These are phyloP conservation scores for Drosophila punjabiensis DNA, from an alignment of 1,140 invertebrate genomes.

Conservation along the genomic window DNA sequence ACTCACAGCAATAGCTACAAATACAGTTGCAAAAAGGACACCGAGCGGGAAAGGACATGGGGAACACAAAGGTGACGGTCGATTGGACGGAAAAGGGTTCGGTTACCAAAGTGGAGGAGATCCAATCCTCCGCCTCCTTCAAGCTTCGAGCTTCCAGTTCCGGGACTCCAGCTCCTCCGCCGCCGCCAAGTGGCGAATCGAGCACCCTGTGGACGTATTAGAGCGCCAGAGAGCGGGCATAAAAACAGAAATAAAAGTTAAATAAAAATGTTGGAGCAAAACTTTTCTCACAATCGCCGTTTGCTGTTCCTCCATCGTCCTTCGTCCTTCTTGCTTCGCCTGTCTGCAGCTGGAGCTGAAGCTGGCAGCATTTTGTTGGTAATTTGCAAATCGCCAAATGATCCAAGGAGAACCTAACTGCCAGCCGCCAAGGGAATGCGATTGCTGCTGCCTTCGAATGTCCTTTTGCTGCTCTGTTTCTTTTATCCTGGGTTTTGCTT, in stretches of 20 bases:
- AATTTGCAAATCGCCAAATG: constrained; percentile 69
- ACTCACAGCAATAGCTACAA: no score
- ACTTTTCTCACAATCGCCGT: constrained; percentile 58
- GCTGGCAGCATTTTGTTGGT: constrained; percentile 52
- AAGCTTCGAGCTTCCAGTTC: constrained; percentile 9
- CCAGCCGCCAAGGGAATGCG: constrained; percentile 38
- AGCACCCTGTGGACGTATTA: constrained; percentile 71
- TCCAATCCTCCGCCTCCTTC: not conserved
- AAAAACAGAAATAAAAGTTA: constrained; percentile 76
- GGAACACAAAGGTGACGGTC: constrained; percentile 41
- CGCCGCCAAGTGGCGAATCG: constrained; percentile 42
- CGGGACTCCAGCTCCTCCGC: not conserved
- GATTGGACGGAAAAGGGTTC: constrained; percentile 48
- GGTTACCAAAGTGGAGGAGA: constrained; percentile 34
- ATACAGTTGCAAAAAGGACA: constrained; percentile 18
- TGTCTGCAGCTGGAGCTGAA: constrained; percentile 8
- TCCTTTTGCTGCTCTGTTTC: constrained; percentile 31
- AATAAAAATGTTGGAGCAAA: constrained; percentile 71
- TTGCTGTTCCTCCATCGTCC: constrained; percentile 2
- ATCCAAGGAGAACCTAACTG: constrained; percentile 52
- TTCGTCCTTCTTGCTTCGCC: not conserved
- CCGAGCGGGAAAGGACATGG: constrained; percentile 16
- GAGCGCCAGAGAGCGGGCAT: constrained; percentile 40
- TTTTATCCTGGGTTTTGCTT: not conserved
- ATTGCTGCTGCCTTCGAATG: constrained; percentile 28